Base-by-base conservation (phyloP, 2,888 invertebrate genomes). In the Dryadula phaetusa region DNA sequence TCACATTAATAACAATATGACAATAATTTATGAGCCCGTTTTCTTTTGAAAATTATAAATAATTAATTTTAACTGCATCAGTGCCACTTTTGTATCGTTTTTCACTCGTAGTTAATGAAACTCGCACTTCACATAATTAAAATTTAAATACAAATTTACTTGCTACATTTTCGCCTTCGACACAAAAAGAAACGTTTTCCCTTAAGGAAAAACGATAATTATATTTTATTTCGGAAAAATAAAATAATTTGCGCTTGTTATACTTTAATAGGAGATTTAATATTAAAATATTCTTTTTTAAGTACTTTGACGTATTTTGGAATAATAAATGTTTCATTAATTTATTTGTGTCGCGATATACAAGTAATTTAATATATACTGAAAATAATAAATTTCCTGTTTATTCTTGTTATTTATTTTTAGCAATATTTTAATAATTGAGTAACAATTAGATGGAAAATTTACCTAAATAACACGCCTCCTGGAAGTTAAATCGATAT, bases 151-250 rank as follows among this genome's bases (percentile, higher is more conserved):
- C 16, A 52, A 32, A 32, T 52, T 52, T 16, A 28, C 16, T 52
- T 28, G 28, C 4, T 32, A 52, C 32, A 52, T 52, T 52, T 40
- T 56, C 16, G 37, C 4, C 14, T 20, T 40, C 20, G 34, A 20
- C 54, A 54, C 34, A 54, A 54, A 34, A 53, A 20, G 18, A 54
- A 46, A 20, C n/a, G 20, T 40, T 56, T 37, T 56, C 56, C 20
- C 40, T 40, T 8, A 56, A 56, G 37, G 22, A 22, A 56, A 56
- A 40, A 40, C n/a, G 40, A 12, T 40, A 25, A 25, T 56, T 40
- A 10, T 56, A 40, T 37, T 56, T 56, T 20, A 37, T 37, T 20
- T 20, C n/a, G 49, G 16, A 22, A 53, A 34, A 54, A 34, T 40
- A 22, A 14, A 40, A 22, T 56, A 40, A 34, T 40, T 37, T 37